Evolutionary conservation across 2,888 invertebrate genomes (phyloP).

Genomic region (Ornithoptera priamus): DNA sequence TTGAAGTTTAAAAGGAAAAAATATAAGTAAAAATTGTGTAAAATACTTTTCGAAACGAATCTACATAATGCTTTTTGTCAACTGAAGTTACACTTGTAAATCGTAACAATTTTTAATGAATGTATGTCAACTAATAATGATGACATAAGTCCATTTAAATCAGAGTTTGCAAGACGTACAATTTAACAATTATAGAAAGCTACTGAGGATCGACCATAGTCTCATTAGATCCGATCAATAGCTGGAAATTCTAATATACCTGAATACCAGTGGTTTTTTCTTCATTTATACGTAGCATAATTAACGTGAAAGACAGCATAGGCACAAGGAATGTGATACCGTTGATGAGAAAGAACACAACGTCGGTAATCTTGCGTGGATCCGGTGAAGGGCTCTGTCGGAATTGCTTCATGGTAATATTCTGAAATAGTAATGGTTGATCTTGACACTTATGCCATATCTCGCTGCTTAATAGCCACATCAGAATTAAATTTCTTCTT

Average conservation of each 20-base stretch:
- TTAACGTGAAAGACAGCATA: constrained; percentile 70
- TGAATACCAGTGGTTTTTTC: constrained; percentile 57
- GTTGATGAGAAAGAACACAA: constrained; percentile 11
- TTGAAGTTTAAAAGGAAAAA: too few relatives aligned
- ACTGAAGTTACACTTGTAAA: too few relatives aligned
- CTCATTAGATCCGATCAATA: not conserved
- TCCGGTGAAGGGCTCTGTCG: constrained; percentile 43
- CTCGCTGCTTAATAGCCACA: not conserved
- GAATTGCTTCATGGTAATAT: constrained; percentile 73
- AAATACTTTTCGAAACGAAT: too few relatives aligned
- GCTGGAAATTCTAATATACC: constrained; percentile 33
- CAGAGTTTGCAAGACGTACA: too few relatives aligned
- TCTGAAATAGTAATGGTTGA: constrained; percentile 40
- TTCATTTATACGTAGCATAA: constrained; percentile 47
- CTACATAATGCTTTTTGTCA: too few relatives aligned
- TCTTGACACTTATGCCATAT: not conserved
- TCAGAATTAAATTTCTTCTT: not conserved
- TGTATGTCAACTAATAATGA: too few relatives aligned
- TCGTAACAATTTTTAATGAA: too few relatives aligned
- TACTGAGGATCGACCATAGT: not conserved
- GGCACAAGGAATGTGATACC: constrained; percentile 45
- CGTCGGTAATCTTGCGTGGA: constrained; percentile 4
- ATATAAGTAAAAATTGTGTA: too few relatives aligned
- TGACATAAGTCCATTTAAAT: too few relatives aligned
- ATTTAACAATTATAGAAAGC: too few relatives aligned